Evolutionary conservation across 2,888 invertebrate species (phyloP).

Genomic region (Cryptophagus acutangulus): DNA sequence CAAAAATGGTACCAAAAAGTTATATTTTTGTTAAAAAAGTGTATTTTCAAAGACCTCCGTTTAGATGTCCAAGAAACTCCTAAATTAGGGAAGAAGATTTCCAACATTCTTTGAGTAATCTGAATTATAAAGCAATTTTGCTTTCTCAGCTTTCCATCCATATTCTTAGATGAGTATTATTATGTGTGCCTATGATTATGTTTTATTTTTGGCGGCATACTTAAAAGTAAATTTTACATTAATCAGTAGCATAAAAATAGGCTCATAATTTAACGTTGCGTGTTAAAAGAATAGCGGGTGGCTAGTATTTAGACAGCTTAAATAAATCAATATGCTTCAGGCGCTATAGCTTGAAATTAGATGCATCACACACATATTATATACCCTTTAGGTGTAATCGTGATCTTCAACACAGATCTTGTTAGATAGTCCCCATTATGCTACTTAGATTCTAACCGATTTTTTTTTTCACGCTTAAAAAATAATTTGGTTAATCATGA

Average conservation of each 20-base stretch:
- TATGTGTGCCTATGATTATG: too few relatives aligned
- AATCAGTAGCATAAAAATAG: conserved; percentile 24
- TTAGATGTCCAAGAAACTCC: too few relatives aligned
- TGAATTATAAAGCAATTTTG: too few relatives aligned
- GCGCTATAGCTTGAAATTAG: conserved; percentile 7
- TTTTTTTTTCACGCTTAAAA: neutral
- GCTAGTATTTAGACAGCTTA: conserved; percentile 25
- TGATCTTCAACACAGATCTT: neutral
- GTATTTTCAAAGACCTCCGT: too few relatives aligned
- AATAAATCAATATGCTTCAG: conserved; percentile 26
- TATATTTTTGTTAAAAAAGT: too few relatives aligned
- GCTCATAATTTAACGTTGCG: conserved; percentile 30
- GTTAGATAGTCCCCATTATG: neutral
- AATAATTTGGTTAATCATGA: neutral
- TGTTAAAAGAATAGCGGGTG: conserved; percentile 31
- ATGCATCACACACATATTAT: neutral
- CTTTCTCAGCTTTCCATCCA: neutral
- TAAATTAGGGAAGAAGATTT: too few relatives aligned
- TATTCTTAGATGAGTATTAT: too few relatives aligned
- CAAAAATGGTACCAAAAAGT: too few relatives aligned
- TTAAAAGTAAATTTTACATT: too few relatives aligned
- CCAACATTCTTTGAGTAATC: too few relatives aligned
- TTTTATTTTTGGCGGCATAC: too few relatives aligned
- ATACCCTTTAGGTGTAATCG: conserved; percentile 1
- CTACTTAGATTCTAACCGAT: too few relatives aligned